Evolutionary conservation across 2,113 vertebrate genomes (phyloP).

Genomic region (Piaya cayana): DNA sequence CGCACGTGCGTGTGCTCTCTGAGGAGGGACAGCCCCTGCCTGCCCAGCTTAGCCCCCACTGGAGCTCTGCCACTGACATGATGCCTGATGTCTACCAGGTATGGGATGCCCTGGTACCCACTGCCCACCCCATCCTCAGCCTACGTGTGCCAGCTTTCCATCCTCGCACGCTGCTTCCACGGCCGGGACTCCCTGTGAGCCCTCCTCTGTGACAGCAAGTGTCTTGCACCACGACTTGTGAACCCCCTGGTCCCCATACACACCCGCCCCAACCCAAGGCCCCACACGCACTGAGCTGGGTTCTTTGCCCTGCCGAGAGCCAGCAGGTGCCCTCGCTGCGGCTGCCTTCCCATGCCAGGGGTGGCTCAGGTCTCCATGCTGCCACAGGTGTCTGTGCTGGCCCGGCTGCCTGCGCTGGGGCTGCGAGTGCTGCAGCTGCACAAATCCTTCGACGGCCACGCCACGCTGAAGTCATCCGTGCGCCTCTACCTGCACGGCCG

Average conservation of each 20-base stretch:
- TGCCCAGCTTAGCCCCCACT: slow-evolving; percentile 84
- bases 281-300: accelerated
- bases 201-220: background rate
- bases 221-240: accelerated
- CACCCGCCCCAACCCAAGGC: too few relatives aligned
- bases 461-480: slow-evolving; percentile 79
- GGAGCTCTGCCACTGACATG: slow-evolving; percentile 83
- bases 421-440: slow-evolving; percentile 88
- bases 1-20: slow-evolving; percentile 80
- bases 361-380: background rate
- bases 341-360: accelerated
- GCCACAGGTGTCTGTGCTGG: slow-evolving; percentile 85
- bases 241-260: accelerated
- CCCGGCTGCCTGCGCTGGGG: slow-evolving; percentile 86
- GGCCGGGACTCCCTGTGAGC: accelerated
- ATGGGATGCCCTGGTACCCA: background rate
- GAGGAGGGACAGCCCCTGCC: slow-evolving; percentile 91
- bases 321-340: accelerated
- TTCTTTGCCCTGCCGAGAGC: too few relatives aligned
- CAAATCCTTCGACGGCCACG: slow-evolving; percentile 75
- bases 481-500: slow-evolving; percentile 81
- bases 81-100: slow-evolving; percentile 88
- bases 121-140: background rate
- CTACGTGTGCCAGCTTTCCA: background rate
- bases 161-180: accelerated